Conservation (phyloP, 2,113 vertebrate species). For the Pseudorectes ferrugineus region DNA sequence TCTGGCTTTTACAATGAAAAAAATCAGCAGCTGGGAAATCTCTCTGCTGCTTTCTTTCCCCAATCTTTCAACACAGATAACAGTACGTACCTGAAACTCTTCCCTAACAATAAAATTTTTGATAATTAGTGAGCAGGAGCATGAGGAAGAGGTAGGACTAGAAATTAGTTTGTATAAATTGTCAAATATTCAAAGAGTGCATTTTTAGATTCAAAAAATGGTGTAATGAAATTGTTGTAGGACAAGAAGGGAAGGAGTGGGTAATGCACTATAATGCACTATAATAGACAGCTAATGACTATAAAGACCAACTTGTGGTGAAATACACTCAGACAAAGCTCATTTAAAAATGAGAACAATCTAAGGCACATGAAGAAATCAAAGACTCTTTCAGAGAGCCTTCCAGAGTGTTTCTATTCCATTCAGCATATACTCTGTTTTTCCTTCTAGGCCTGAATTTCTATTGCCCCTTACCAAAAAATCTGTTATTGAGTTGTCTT, state of each 20-base stretch:
- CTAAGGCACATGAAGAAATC: not conserved
- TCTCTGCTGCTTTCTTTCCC: not conserved
- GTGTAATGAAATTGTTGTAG: not conserved
- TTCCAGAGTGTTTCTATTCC: not conserved
- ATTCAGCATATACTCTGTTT: not conserved
- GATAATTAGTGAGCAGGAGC: not conserved
- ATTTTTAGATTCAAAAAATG: not conserved
- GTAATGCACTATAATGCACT: too few relatives aligned
- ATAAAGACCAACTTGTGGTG: not conserved
- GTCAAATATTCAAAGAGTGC: not conserved
- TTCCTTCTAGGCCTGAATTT: not conserved
- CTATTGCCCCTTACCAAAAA: not conserved
- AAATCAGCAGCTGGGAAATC: not conserved
- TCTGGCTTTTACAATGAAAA: not conserved
- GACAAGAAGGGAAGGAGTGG: not conserved
- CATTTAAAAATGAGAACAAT: not conserved
- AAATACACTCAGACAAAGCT: not conserved
- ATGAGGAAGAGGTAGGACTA: not conserved
- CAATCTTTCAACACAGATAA: not conserved
- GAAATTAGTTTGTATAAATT: not conserved
- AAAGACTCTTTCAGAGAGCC: not conserved
- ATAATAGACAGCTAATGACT: not conserved
- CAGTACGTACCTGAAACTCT: not conserved
- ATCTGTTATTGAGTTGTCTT: not conserved
- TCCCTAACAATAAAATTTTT: not conserved